A percentile compares a stretch with the other conserved stretches of the same genome.
phyloP scores from a whole-genome alignment of 2,888 invertebrate genomes.

The Lamproptera curius region DNA sequence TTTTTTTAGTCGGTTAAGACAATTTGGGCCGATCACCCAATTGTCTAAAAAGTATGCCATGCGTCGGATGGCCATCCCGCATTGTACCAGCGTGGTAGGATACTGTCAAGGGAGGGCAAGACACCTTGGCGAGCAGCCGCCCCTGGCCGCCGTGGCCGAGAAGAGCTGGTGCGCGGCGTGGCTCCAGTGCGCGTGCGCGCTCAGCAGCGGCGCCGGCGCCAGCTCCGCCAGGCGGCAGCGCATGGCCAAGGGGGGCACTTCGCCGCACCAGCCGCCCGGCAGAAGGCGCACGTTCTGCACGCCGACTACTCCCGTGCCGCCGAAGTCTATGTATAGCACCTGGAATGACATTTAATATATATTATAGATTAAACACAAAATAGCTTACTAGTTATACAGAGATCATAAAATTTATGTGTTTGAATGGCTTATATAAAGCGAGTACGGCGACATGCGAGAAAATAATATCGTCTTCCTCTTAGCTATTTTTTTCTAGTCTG shows the following conservation, averaged over 20 bases:
- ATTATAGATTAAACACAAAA: conserved; percentile 22
- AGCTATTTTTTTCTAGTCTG: too few species aligned
- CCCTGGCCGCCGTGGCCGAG: conserved; percentile 42
- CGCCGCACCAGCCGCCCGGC: conserved; percentile 37
- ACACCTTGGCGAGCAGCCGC: conserved; percentile 69
- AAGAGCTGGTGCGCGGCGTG: conserved; percentile 70
- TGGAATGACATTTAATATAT: conserved; percentile 36
- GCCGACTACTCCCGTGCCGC: conserved; percentile 75
- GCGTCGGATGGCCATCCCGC: too few species aligned
- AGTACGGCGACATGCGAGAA: neutral
- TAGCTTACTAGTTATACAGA: neutral
- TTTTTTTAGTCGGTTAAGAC: too few species aligned
- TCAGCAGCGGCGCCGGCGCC: conserved; percentile 81
- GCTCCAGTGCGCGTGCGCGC: conserved; percentile 81
- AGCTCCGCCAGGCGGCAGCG: conserved; percentile 84
- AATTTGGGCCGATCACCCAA: too few species aligned
- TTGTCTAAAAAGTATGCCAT: too few species aligned
- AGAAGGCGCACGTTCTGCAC: conserved; percentile 62
- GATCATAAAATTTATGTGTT: neutral
- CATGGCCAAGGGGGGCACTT: conserved; percentile 80
- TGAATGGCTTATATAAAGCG: neutral
- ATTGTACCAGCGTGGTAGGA: too few species aligned
- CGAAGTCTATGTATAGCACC: conserved; percentile 90
- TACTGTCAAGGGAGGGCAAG: too few species aligned
- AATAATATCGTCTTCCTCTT: too few species aligned